Conservation (phyloP, 2,888 invertebrate genomes). For the Pristionchus exspectatus region DNA sequence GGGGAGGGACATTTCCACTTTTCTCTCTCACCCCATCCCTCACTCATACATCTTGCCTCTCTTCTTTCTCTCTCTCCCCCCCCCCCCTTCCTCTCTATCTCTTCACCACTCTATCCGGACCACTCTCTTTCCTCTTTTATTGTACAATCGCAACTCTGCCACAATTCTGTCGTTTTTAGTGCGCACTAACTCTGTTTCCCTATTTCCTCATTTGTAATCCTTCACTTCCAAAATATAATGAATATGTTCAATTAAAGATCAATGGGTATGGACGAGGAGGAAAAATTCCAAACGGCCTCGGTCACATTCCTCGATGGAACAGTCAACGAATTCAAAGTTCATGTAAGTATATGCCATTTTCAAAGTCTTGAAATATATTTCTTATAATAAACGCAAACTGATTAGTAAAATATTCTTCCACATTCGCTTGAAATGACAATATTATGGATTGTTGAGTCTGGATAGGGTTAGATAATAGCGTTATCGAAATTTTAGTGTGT, state of each 20-base stretch:
- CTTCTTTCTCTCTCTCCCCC: constrained; percentile 1
- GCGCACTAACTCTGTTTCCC: background rate
- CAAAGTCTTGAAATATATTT: too few relatives aligned
- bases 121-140: background rate
- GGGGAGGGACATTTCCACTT: background rate
- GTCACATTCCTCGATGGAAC: constrained; percentile 71
- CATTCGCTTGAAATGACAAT: too few relatives aligned
- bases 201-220: background rate
- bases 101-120: background rate
- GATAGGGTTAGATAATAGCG: too few relatives aligned
- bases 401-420: too few relatives aligned
- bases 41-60: background rate
- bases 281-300: constrained; percentile 68
- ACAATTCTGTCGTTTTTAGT: background rate
- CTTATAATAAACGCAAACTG: too few relatives aligned
- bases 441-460: too few relatives aligned
- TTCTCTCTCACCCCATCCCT: constrained; percentile 1
- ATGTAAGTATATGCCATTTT: constrained; percentile 58
- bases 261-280: constrained; percentile 55
- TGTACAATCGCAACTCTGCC: constrained; percentile 16
- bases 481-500: too few relatives aligned
- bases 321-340: constrained; percentile 69
- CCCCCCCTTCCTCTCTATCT: background rate
- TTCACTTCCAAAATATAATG: background rate
- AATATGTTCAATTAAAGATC: background rate